phyloP scores from a whole-genome alignment of 2,888 invertebrate species.

The Gortyna flavago region DNA sequence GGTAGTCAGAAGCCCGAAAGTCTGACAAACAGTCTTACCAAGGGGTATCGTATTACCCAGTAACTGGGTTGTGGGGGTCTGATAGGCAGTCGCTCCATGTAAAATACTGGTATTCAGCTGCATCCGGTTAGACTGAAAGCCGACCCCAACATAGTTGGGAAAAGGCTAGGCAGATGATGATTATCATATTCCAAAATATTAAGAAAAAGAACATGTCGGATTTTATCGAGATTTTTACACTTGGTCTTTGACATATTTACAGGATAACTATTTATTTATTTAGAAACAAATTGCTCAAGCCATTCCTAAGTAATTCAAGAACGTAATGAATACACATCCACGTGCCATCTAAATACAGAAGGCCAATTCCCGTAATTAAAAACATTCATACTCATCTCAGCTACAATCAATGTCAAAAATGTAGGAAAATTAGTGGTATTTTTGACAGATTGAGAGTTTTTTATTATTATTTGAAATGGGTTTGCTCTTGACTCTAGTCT shows the following conservation, averaged over 20 bases:
- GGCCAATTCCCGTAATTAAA: neutral
- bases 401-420: neutral
- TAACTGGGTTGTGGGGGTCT: too few relatives aligned
- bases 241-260: neutral
- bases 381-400: neutral
- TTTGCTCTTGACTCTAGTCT: too few relatives aligned
- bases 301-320: neutral
- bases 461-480: too few relatives aligned
- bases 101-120: too few relatives aligned
- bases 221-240: conserved; percentile 25
- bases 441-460: neutral
- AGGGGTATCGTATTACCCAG: too few relatives aligned
- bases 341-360: neutral
- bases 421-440: neutral
- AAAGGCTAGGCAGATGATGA: too few relatives aligned
- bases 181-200: conserved; percentile 9
- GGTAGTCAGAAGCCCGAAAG: too few relatives aligned
- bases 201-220: neutral
- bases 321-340: neutral
- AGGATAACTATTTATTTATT: conserved; percentile 5
- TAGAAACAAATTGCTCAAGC: neutral
- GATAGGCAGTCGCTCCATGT: too few relatives aligned
- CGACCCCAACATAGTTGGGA: too few relatives aligned
- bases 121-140: too few relatives aligned
- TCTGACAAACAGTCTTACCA: too few relatives aligned